Conservation (phyloP, 2,797 vertebrate genomes). For the Megalops cyprinoides region DNA sequence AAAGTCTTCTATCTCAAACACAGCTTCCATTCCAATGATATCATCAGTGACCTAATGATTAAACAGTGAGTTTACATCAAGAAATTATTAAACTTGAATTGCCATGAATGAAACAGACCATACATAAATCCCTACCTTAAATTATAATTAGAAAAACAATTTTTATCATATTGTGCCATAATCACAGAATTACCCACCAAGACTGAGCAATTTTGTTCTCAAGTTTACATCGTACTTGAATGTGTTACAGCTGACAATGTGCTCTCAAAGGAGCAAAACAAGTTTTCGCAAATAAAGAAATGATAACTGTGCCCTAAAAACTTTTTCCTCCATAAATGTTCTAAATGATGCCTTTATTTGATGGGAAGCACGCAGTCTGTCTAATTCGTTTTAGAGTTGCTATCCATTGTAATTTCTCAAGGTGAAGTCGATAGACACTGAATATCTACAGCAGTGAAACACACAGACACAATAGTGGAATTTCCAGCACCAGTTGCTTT, state of each 20-base stretch:
- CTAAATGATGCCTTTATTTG: not conserved
- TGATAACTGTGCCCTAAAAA: not conserved
- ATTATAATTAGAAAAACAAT: not conserved
- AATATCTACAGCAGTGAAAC: constrained; percentile 45
- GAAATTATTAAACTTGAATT: not conserved
- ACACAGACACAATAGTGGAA: constrained; percentile 35
- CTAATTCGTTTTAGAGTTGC: constrained; percentile 34
- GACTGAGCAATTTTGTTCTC: not conserved
- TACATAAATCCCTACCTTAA: not conserved
- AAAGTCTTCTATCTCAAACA: not conserved
- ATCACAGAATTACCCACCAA: constrained; percentile 18
- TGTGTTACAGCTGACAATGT: not conserved
- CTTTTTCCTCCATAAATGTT: not conserved
- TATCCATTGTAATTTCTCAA: constrained; percentile 34
- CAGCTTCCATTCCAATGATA: not conserved
- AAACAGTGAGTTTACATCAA: not conserved
- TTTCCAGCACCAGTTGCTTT: constrained; percentile 42
- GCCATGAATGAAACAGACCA: too few species aligned
- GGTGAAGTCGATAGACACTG: constrained; percentile 39
- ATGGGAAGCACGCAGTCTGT: not conserved
- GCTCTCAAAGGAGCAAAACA: not conserved
- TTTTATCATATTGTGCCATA: constrained; percentile 1
- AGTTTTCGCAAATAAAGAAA: not conserved
- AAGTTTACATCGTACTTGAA: constrained; percentile 3
- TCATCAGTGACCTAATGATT: not conserved